Percentiles rank a stretch among this genome's conserved stretches.
phyloP scores from a whole-genome alignment of 2,888 invertebrate species.

The Athalia circularis region DNA sequence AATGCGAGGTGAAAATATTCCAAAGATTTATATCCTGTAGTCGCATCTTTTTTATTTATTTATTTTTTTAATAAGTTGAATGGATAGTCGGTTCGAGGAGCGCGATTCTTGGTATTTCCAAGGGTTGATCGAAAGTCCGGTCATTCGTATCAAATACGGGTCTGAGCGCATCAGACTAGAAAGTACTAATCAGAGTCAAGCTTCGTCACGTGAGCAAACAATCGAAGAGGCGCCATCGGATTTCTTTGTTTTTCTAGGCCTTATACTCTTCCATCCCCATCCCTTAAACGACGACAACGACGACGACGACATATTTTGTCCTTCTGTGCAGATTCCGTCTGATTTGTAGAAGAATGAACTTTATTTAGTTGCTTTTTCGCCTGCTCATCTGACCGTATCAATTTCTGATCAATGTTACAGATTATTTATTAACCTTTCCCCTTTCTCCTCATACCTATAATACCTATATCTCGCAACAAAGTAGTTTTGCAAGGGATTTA shows the following conservation, averaged over 20 bases:
- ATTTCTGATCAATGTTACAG: conserved; percentile 16
- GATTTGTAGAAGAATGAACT: not conserved
- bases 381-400: conserved; percentile 16
- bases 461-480: not conserved
- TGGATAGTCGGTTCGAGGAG: too few species aligned
- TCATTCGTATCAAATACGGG: not conserved
- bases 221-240: conserved; percentile 7
- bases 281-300: too few species aligned
- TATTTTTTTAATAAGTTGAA: too few species aligned
- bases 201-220: conserved; percentile 16
- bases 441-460: not conserved
- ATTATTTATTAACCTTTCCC: conserved; percentile 20
- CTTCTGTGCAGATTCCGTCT: not conserved
- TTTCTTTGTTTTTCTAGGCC: not conserved
- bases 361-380: not conserved
- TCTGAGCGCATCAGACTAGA: conserved; percentile 25
- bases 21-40: too few species aligned
- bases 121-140: too few species aligned
- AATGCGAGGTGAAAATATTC: too few species aligned
- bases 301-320: too few species aligned
- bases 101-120: too few species aligned
- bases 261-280: too few species aligned
- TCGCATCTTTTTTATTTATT: too few species aligned
- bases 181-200: conserved; percentile 13
- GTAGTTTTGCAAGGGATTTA: not conserved